Conservation (phyloP, 2,113 vertebrate genomes). For the Sturnus vulgaris region DNA sequence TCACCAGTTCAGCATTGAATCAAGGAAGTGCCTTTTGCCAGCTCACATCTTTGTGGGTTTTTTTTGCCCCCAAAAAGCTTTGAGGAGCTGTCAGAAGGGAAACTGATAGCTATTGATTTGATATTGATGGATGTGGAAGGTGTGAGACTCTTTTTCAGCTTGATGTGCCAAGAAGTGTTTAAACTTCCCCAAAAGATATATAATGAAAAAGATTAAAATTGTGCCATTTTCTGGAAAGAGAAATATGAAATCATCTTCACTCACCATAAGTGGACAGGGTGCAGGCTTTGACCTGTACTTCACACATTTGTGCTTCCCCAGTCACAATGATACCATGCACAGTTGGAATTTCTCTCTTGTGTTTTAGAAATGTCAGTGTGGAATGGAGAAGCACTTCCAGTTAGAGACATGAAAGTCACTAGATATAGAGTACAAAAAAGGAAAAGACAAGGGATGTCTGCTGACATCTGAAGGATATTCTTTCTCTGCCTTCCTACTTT, state of each 20-base stretch:
- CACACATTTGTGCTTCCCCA: background rate
- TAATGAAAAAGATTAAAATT: background rate
- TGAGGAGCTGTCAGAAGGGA: background rate
- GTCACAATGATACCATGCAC: background rate
- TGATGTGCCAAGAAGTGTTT: background rate
- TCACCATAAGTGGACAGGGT: rapidly evolving
- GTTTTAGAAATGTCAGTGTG: background rate
- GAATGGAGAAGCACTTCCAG: background rate
- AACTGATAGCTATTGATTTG: background rate
- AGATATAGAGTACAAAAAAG: background rate
- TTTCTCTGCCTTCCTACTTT: background rate
- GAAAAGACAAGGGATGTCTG: background rate
- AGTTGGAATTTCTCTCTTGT: background rate
- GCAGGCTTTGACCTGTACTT: background rate
- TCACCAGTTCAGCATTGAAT: background rate
- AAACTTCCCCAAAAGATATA: background rate
- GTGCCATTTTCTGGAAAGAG: background rate
- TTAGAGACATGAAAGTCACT: background rate
- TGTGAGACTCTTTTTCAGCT: background rate
- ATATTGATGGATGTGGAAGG: background rate
- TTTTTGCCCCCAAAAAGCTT: background rate
- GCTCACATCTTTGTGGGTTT: background rate
- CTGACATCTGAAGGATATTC: background rate
- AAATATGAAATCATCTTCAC: background rate
- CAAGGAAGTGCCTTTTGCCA: background rate